Evolutionary conservation across 2,797 vertebrate genomes (phyloP).

Genomic region (Phataginus tetradactyla): DNA sequence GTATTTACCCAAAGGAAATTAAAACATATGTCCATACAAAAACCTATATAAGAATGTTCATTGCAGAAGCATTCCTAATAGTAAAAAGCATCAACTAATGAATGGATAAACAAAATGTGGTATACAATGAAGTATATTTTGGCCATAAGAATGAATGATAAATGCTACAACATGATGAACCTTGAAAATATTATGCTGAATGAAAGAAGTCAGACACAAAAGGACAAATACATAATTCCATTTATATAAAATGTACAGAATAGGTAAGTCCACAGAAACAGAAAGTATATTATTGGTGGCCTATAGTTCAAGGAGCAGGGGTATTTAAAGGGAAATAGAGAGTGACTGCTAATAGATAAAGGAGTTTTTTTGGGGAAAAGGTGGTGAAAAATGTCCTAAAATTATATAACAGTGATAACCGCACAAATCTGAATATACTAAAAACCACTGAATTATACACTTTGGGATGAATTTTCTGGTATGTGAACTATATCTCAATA

Average conservation of each 20-base stretch:
- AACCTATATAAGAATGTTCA: constrained; percentile 20
- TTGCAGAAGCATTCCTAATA: neutral
- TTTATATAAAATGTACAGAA: constrained; percentile 35
- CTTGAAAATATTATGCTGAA: neutral
- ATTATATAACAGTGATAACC: neutral
- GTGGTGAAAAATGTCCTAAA: neutral
- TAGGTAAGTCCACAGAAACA: neutral
- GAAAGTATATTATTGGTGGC: neutral
- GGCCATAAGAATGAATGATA: constrained; percentile 36
- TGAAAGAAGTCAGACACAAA: constrained; percentile 15
- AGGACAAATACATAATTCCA: neutral
- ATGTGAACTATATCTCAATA: neutral
- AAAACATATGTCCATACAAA: constrained; percentile 26
- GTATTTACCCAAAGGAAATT: neutral
- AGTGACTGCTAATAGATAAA: neutral
- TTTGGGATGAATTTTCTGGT: neutral
- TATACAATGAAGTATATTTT: neutral
- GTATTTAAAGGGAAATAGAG: neutral
- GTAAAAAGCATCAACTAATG: neutral
- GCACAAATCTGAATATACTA: neutral
- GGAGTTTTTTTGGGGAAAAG: neutral
- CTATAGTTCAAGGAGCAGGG: neutral
- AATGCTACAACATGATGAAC: neutral
- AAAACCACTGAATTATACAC: neutral
- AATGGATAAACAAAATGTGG: constrained; percentile 1